phyloP scores from a whole-genome alignment of 2,113 vertebrate species.

The Entelurus aequoreus region DNA sequence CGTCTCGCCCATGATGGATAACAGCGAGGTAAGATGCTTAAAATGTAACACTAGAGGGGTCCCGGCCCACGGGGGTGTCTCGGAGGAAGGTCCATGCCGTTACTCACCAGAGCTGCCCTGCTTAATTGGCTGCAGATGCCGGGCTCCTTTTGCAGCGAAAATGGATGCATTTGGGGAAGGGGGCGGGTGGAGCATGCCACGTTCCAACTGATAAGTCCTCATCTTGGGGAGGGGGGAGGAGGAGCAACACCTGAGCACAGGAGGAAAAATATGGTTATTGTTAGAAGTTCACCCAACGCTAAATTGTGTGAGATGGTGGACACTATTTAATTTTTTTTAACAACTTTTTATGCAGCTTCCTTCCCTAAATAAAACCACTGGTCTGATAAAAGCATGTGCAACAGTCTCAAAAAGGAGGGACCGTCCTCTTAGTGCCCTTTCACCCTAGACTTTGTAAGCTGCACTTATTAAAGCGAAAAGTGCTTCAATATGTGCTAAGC shows the following conservation, averaged over 20 bases:
- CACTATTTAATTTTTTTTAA: background rate
- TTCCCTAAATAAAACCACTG: background rate
- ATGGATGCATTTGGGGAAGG: constrained; percentile 67
- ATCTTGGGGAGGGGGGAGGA: constrained; percentile 11
- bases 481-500: constrained; percentile 95
- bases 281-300: background rate
- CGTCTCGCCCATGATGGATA: constrained; percentile 63
- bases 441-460: constrained; percentile 89
- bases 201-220: constrained; percentile 34
- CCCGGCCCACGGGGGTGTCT: constrained; percentile 67
- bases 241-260: constrained; percentile 3
- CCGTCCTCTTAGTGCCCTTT: constrained; percentile 92
- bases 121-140: constrained; percentile 78
- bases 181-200: constrained; percentile 20
- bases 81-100: constrained; percentile 69
- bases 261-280: constrained; percentile 5
- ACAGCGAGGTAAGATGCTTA: constrained; percentile 69
- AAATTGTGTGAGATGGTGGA: background rate
- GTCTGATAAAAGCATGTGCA: constrained; percentile 29
- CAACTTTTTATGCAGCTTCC: background rate
- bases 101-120: constrained; percentile 69
- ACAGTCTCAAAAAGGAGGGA: constrained; percentile 67
- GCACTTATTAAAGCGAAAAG: constrained; percentile 99
- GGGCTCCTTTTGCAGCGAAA: constrained; percentile 66
- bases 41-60: constrained; percentile 75